phyloP scores from a whole-genome alignment of 2,113 vertebrate species.

The Regulus satrapa region DNA sequence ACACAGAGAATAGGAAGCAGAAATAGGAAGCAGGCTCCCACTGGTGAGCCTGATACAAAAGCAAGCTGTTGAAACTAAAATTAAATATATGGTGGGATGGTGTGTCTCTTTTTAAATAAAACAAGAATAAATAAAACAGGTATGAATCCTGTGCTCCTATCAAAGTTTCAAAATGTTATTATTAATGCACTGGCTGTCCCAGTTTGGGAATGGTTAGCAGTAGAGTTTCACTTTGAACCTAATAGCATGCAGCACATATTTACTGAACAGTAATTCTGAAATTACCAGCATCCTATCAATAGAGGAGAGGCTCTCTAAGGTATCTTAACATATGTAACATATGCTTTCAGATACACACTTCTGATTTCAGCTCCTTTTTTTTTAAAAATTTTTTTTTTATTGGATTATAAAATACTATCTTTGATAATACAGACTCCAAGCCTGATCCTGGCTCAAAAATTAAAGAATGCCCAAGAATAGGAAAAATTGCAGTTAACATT shows the following conservation, averaged over 20 bases:
- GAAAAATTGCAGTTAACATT: background rate
- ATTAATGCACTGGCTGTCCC: background rate
- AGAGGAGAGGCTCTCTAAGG: background rate
- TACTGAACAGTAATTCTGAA: background rate
- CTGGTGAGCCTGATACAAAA: background rate
- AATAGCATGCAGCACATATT: accelerated
- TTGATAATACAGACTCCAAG: background rate
- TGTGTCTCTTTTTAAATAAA: background rate
- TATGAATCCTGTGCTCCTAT: background rate
- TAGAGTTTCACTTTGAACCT: background rate
- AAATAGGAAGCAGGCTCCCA: background rate
- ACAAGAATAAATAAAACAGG: background rate
- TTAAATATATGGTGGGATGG: background rate
- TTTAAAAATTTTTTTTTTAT: background rate
- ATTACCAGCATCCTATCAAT: background rate
- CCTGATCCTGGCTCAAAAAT: background rate
- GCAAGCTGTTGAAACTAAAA: slow-evolving; percentile 15
- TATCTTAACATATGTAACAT: background rate
- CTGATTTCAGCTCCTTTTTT: background rate
- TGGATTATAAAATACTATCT: background rate
- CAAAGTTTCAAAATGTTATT: background rate
- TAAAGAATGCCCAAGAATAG: background rate
- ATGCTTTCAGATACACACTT: background rate
- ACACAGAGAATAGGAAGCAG: background rate
- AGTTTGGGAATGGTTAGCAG: background rate